These are phyloP conservation scores for Phaethornis superciliosus DNA, from an alignment of 2,113 vertebrate species.

Conservation along the genomic window DNA sequence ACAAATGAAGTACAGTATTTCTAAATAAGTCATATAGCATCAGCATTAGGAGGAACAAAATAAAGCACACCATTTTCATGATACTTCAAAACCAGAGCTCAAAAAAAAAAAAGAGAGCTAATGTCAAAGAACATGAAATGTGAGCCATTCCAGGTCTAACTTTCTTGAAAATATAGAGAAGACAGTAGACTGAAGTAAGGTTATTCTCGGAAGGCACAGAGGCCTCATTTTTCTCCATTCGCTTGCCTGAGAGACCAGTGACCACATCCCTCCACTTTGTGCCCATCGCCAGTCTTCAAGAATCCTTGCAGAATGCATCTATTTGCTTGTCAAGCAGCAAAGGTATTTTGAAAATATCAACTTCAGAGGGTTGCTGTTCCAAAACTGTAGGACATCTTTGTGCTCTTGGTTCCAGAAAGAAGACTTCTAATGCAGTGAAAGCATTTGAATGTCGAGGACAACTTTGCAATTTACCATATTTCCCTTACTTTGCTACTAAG, in stretches of 20 bases:
- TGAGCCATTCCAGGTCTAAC: neutral
- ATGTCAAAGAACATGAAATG: neutral
- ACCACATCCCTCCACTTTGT: neutral
- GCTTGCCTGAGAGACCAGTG: neutral
- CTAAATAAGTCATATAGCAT: neutral
- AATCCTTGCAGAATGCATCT: neutral
- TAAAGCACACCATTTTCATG: neutral
- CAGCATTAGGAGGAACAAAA: neutral
- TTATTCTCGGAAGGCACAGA: neutral
- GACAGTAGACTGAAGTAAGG: neutral
- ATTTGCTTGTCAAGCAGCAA: neutral
- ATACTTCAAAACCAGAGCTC: neutral
- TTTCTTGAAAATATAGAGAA: neutral
- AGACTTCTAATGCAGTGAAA: neutral
- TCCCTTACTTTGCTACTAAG: neutral
- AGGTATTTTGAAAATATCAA: neutral
- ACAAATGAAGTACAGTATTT: neutral
- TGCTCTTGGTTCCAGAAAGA: neutral
- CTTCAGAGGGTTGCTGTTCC: neutral
- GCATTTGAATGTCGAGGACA: neutral
- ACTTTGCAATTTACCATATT: neutral
- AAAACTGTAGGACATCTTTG: neutral
- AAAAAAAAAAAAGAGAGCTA: neutral
- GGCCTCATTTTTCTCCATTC: neutral
- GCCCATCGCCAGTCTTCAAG: neutral